phyloP scores from a whole-genome alignment of 2,797 vertebrate species.

The Phrynocephalus vlangalii region DNA sequence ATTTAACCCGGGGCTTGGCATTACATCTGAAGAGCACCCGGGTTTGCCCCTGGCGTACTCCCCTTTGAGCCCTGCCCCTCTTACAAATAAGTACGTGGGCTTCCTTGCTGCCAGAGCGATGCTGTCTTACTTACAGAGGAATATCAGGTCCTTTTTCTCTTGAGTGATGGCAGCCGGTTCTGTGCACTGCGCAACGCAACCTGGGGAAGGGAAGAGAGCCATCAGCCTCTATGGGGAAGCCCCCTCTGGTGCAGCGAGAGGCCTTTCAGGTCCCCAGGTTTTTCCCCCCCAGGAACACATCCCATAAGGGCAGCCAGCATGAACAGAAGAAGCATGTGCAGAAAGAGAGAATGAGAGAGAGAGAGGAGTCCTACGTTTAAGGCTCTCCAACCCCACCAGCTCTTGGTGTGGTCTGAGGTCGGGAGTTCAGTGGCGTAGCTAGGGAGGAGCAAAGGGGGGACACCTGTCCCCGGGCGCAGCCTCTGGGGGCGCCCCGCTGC shows the following conservation, averaged over 20 bases:
- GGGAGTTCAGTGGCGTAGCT: no score
- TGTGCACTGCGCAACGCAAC: neutral
- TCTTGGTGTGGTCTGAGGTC: no score
- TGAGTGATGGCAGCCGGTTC: neutral
- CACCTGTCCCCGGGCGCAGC: no score
- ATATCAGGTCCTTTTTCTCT: slow-evolving; percentile 39
- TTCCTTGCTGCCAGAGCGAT: no score
- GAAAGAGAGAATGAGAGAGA: no score
- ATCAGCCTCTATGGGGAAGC: no score
- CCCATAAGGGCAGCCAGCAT: no score
- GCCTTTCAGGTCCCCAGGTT: neutral
- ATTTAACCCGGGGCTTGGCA: neutral
- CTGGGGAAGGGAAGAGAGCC: neutral
- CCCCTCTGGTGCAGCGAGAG: neutral
- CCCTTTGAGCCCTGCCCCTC: neutral
- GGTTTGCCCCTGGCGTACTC: neutral
- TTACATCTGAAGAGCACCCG: neutral
- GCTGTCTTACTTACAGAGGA: slow-evolving; percentile 22
- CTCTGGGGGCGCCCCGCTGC: no score
- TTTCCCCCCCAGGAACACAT: neutral
- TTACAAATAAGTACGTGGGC: no score
- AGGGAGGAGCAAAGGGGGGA: no score
- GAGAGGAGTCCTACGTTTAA: no score
- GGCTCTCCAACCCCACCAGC: no score
- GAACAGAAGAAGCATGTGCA: neutral